A percentile compares a stretch with the other conserved stretches of the same genome.
phyloP scores from a whole-genome alignment of 2,113 vertebrate species.

The Platysternon megacephalum region DNA sequence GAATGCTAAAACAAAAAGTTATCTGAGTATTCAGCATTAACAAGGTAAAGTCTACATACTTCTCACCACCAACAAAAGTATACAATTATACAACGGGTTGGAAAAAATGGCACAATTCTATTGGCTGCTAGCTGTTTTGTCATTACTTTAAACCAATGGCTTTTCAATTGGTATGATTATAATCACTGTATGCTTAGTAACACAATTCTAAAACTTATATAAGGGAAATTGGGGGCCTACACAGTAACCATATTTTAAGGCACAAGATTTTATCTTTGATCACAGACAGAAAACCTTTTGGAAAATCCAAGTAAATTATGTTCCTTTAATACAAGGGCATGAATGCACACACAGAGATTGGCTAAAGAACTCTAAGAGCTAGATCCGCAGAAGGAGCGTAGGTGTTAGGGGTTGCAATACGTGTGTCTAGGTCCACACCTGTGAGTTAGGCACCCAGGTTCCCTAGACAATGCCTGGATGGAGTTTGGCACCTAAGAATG shows the following conservation, averaged over 20 bases:
- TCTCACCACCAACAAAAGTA: neutral
- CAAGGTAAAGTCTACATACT: accelerated
- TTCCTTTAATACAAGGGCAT: neutral
- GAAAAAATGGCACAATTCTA: neutral
- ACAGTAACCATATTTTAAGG: neutral
- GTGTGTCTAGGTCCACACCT: neutral
- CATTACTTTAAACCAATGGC: neutral
- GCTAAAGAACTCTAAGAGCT: neutral
- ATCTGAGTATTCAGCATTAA: neutral
- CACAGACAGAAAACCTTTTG: neutral
- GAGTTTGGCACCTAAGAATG: neutral
- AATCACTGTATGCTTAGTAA: neutral
- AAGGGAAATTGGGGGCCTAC: neutral
- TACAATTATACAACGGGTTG: neutral
- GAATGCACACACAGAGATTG: neutral
- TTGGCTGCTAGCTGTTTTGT: neutral
- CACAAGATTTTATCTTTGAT: neutral
- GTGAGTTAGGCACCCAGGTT: neutral
- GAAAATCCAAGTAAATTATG: neutral
- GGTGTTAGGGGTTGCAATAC: neutral
- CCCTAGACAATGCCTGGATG: neutral
- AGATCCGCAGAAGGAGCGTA: neutral
- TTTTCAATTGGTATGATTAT: neutral
- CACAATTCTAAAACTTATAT: neutral
- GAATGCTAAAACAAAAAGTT: neutral